phyloP scores from a whole-genome alignment of 2,113 vertebrate species.

The Onychorhynchus coronatus region DNA sequence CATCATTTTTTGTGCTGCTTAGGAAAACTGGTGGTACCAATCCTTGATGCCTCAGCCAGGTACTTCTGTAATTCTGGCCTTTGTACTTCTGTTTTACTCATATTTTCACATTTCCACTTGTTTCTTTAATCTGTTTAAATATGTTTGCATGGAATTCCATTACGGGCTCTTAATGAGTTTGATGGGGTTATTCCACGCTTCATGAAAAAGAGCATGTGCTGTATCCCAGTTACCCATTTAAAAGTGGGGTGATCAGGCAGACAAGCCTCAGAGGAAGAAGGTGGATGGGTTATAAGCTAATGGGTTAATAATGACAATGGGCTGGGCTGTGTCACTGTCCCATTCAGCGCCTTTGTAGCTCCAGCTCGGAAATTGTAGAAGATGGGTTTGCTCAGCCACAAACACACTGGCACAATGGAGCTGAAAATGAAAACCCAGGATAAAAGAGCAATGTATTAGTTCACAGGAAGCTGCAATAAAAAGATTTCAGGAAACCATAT shows the following conservation, averaged over 20 bases:
- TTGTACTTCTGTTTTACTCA: background rate
- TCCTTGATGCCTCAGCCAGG: background rate
- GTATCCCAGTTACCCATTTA: background rate
- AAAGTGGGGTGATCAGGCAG: background rate
- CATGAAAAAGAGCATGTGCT: background rate
- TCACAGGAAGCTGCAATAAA: background rate
- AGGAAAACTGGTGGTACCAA: background rate
- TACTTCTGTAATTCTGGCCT: background rate
- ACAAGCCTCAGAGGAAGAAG: background rate
- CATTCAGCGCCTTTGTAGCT: constrained; percentile 12
- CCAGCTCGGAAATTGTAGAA: constrained; percentile 23
- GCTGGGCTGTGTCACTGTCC: background rate
- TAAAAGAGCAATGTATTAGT: constrained; percentile 16
- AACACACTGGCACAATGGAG: background rate
- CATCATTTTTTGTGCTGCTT: background rate
- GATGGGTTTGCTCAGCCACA: constrained; percentile 42
- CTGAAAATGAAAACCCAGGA: constrained; percentile 9
- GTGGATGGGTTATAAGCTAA: background rate
- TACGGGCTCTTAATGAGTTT: background rate
- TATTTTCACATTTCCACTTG: background rate
- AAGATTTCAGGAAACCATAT: background rate
- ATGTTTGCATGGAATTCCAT: background rate
- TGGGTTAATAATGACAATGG: background rate
- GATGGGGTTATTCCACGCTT: background rate
- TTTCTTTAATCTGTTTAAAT: background rate